phyloP scores from a whole-genome alignment of 2,113 vertebrate genomes.

The Gavialis gangeticus region DNA sequence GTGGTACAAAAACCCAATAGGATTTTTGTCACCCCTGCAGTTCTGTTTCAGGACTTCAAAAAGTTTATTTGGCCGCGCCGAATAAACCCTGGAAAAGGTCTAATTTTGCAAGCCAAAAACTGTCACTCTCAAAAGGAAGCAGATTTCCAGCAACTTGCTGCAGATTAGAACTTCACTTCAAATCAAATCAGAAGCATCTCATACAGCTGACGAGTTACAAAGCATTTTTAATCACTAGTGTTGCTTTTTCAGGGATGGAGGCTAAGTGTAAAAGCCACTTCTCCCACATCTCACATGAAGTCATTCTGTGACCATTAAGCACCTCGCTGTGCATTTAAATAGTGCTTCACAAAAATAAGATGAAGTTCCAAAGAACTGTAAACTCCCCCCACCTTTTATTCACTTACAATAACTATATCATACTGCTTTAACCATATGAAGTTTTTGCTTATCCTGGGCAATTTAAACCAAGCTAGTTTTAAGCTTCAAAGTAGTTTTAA shows the following conservation, averaged over 20 bases:
- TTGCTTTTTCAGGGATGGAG: accelerated
- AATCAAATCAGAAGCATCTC: accelerated
- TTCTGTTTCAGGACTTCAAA: not conserved
- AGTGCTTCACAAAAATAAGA: constrained; percentile 18
- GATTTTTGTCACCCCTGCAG: accelerated
- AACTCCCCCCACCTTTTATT: not conserved
- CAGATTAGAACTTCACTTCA: not conserved
- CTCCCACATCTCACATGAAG: constrained; percentile 48
- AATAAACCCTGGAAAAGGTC: accelerated
- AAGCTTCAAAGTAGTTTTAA: not conserved
- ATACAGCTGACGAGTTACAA: not conserved
- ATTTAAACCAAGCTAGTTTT: not conserved
- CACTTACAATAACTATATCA: not conserved
- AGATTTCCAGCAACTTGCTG: not conserved
- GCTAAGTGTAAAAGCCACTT: constrained; percentile 6
- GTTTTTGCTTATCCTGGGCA: not conserved
- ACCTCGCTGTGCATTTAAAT: constrained; percentile 7
- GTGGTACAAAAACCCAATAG: not conserved
- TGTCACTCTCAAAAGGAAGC: not conserved
- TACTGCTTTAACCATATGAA: not conserved
- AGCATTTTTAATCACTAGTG: not conserved
- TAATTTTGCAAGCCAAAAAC: not conserved
- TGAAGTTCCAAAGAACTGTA: constrained; percentile 8
- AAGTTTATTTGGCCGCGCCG: not conserved
- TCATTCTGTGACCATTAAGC: constrained; percentile 52